These are phyloP conservation scores for Schrankia costaestrigalis DNA, from an alignment of 2,888 invertebrate genomes.

Conservation along the genomic window DNA sequence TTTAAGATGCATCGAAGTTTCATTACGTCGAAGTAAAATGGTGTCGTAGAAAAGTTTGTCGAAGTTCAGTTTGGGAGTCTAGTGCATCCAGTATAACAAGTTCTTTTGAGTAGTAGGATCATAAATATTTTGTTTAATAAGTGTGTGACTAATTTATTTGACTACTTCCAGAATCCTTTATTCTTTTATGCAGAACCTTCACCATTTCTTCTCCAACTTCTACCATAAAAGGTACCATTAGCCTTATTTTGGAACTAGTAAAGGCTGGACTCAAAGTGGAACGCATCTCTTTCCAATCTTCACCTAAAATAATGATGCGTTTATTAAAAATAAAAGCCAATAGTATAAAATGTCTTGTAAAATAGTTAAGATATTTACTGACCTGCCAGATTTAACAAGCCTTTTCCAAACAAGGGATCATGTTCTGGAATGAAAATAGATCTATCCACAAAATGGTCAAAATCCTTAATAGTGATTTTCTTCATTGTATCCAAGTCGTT, in stretches of 20 bases:
- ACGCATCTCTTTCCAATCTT: constrained; percentile 56
- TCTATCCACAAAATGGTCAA: constrained; percentile 73
- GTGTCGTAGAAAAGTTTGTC: too few species aligned
- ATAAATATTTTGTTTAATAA: too few species aligned
- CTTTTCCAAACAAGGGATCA: constrained; percentile 69
- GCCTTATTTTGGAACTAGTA: constrained; percentile 71
- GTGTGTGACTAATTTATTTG: too few species aligned
- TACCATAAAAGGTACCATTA: constrained; percentile 60
- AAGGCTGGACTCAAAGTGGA: constrained; percentile 66
- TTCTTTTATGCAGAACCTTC: constrained; percentile 34
- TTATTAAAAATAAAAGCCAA: not conserved
- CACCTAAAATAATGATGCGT: too few species aligned
- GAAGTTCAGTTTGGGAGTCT: too few species aligned
- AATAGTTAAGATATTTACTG: too few species aligned
- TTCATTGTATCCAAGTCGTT: constrained; percentile 70
- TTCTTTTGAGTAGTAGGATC: too few species aligned
- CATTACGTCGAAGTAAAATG: too few species aligned
- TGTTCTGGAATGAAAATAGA: constrained; percentile 31
- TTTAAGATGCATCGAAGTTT: too few species aligned
- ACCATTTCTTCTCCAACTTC: constrained; percentile 53
- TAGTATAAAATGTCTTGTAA: too few species aligned
- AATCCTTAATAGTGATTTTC: constrained; percentile 70
- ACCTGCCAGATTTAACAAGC: constrained; percentile 66
- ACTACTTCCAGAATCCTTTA: constrained; percentile 31
- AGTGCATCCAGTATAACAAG: too few species aligned